phyloP scores from a whole-genome alignment of 2,113 vertebrate genomes.

The Xenopus tropicalis region DNA sequence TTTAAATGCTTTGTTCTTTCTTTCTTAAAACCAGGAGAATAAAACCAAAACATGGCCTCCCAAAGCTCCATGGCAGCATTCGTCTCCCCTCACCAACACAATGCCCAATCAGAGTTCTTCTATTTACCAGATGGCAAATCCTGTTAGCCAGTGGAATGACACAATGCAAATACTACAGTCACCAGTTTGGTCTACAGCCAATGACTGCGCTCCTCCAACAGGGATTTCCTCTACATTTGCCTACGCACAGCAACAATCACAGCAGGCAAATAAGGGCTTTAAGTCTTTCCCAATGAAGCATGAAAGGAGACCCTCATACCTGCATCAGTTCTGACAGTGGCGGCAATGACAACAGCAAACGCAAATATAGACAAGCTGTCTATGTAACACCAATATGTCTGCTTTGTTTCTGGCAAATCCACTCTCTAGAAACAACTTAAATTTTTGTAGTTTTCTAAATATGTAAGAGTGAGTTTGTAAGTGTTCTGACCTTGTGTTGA shows the following conservation, averaged over 20 bases:
- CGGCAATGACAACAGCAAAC: background rate
- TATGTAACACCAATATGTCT: too few species aligned
- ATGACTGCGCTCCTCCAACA: slow-evolving; percentile 67
- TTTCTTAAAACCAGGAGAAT: slow-evolving; percentile 72
- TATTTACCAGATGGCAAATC: slow-evolving; percentile 83
- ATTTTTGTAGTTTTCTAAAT: slow-evolving; percentile 27
- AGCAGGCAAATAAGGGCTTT: slow-evolving; percentile 83
- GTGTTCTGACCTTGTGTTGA: slow-evolving; percentile 48
- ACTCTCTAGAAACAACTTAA: background rate
- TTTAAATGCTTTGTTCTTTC: too few species aligned
- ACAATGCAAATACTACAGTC: slow-evolving; percentile 92
- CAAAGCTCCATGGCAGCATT: slow-evolving; percentile 96
- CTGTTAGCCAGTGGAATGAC: slow-evolving; percentile 89
- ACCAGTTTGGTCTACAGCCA: slow-evolving; percentile 86
- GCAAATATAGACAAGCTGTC: background rate
- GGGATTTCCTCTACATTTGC: slow-evolving; percentile 76
- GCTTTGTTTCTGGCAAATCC: background rate
- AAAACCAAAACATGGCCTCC: slow-evolving; percentile 99
- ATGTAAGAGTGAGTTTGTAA: slow-evolving; percentile 21
- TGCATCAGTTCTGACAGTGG: slow-evolving; percentile 86
- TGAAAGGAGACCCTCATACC: slow-evolving; percentile 89
- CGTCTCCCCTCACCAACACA: slow-evolving; percentile 67
- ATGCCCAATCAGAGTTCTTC: slow-evolving; percentile 82
- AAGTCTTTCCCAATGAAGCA: slow-evolving; percentile 94
- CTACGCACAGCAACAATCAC: slow-evolving; percentile 74